Percentiles rank a stretch among this genome's conserved stretches.
Evolutionary conservation across 2,797 vertebrate genomes (phyloP).

Genomic region (Lagorchestes hirsutus): DNA sequence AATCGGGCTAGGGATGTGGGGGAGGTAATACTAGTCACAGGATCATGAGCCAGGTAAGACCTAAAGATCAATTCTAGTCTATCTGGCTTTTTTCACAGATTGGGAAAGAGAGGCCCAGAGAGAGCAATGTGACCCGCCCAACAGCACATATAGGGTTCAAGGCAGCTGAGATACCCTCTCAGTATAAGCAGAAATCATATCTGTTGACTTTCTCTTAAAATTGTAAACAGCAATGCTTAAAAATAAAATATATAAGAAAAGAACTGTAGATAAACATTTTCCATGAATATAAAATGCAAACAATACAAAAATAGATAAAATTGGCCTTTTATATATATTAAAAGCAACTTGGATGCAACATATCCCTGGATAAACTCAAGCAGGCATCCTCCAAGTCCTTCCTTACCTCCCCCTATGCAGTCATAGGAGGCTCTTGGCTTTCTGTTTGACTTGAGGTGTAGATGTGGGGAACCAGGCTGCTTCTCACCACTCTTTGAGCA

Average conservation of each 20-base stretch:
- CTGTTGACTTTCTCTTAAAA: conserved; percentile 66
- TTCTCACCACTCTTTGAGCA: neutral
- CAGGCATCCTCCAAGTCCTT: conserved; percentile 65
- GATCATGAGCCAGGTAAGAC: neutral
- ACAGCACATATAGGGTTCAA: conserved; percentile 32
- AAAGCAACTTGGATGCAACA: conserved; percentile 75
- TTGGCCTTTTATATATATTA: conserved; percentile 68
- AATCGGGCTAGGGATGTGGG: conserved; percentile 10
- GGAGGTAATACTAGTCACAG: conserved; percentile 14
- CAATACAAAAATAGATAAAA: conserved; percentile 88
- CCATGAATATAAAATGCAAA: conserved; percentile 85
- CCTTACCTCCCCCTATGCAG: conserved; percentile 41
- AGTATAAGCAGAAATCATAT: conserved; percentile 75
- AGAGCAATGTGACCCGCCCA: neutral
- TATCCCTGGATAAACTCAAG: conserved; percentile 72
- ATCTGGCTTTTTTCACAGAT: neutral
- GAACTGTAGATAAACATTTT: conserved; percentile 79
- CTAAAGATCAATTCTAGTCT: neutral
- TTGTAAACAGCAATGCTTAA: conserved; percentile 73
- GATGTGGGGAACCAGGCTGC: neutral
- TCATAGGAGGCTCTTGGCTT: conserved; percentile 40
- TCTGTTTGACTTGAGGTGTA: conserved; percentile 43
- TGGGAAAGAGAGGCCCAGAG: neutral
- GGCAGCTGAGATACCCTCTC: conserved; percentile 66
- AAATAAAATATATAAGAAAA: conserved; percentile 76